Base-by-base conservation (phyloP, 1,140 invertebrate genomes). In the Drosophila aff. region DNA sequence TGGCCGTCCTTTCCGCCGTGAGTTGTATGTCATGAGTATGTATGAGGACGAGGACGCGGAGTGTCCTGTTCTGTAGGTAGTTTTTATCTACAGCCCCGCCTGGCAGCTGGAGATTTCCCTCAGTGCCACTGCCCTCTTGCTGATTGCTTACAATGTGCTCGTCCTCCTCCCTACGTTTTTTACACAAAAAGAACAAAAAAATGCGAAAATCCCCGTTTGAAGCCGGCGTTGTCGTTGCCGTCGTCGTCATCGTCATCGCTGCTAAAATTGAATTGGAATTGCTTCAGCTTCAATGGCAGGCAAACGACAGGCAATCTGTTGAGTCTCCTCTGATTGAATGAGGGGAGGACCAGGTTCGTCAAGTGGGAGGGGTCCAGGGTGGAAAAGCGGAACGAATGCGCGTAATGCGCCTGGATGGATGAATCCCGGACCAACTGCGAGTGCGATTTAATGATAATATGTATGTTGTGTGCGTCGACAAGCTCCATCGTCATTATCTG, bases 211-310 rank as follows among this genome's bases (percentile, higher is more conserved):
- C 81, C 81, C 78, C 81, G 74, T 72, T 68, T 52, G 65, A 66
- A 67, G 71, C 68, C 41, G 60, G 46, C 68, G 71, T 44, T 74
- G 71, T 74, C 71, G 71, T 44, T 74, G 71, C 73, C 71, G 67
- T 55, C 69, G 69, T 49, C 46, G 47, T 49, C 47, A 49, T 79
- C 75, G 68, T 74, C 81, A 79, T 75, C 68, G 53, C 77, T 65
- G 85, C 81, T 82, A 79, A 90, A 90, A 90, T 90, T 91, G 78
- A 90, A 90, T 90, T 90, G 85, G 75, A 90, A 90, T 85, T 81
- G 79, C 85, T 90, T 82, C 81, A 79, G 82, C 81, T 89, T 79
- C 84, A 87, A 84, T 81, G 79, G 78, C 85, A 90, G 86, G 62
- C 81, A 76, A 85, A 66, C 86, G 85, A 90, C 81, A 90, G 85